Conservation (phyloP, 2,113 vertebrate species). For the Cnemophilus loriae region DNA sequence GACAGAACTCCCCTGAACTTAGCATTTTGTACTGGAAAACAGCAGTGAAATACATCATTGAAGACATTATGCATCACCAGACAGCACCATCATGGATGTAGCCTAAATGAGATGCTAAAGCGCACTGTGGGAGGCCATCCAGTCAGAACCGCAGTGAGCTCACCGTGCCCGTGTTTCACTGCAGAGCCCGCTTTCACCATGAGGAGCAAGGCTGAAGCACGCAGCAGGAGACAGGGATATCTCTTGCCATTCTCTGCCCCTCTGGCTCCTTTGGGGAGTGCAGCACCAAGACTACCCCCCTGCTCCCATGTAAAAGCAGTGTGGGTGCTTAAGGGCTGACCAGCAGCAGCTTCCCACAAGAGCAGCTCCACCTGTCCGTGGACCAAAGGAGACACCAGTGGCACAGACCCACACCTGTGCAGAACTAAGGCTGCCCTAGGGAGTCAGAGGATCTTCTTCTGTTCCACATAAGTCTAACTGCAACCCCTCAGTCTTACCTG, state of each 20-base stretch:
- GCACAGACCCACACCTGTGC: not conserved
- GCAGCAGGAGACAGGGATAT: accelerated
- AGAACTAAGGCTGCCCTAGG: not conserved
- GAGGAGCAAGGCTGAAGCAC: accelerated
- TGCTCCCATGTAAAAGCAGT: not conserved
- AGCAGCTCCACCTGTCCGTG: accelerated
- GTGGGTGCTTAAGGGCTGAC: not conserved
- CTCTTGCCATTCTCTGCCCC: not conserved
- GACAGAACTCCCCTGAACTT: not conserved
- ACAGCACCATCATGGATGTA: accelerated
- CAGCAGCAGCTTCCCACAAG: accelerated
- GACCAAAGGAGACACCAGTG: not conserved
- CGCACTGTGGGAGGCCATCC: not conserved
- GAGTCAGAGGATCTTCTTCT: not conserved
- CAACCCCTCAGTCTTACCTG: not conserved
- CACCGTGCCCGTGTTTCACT: accelerated
- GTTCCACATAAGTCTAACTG: accelerated
- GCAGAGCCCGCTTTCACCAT: accelerated
- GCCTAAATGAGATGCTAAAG: not conserved
- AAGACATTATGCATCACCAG: not conserved
- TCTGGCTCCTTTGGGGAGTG: accelerated
- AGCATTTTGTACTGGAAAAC: not conserved
- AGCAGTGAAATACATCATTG: not conserved
- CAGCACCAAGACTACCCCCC: not conserved
- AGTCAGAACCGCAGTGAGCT: not conserved